A percentile compares a stretch with the other conserved stretches of the same genome.
phyloP scores from a whole-genome alignment of 2,888 invertebrate genomes.

The Parnassius smintheus region DNA sequence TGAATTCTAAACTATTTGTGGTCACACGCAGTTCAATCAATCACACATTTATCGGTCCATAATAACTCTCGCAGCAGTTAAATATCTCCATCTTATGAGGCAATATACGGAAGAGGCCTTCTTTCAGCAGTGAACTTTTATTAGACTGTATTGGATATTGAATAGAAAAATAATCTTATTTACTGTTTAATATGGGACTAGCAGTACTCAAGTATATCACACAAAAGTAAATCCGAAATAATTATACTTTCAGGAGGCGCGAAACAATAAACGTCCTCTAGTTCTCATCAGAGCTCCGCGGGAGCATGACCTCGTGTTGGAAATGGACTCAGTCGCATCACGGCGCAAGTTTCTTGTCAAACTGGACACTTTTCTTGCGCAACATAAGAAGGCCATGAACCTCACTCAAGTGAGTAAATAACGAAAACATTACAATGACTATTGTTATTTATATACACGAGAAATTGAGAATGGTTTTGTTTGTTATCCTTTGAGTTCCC shows the following conservation, averaged over 20 bases:
- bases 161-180: too few relatives aligned
- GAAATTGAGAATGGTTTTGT: not conserved
- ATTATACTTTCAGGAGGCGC: constrained; percentile 74
- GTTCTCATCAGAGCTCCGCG: constrained; percentile 90
- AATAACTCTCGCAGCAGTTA: too few relatives aligned
- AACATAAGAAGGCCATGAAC: constrained; percentile 91
- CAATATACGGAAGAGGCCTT: too few relatives aligned
- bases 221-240: not conserved
- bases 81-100: too few relatives aligned
- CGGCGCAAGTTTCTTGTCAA: constrained; percentile 93
- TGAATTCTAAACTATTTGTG: too few relatives aligned
- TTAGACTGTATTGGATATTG: too few relatives aligned
- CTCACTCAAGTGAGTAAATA: constrained; percentile 81
- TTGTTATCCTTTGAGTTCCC: not conserved
- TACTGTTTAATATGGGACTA: too few relatives aligned
- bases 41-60: too few relatives aligned
- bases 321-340: constrained; percentile 90
- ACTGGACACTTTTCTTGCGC: constrained; percentile 90
- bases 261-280: constrained; percentile 89
- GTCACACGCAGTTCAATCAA: too few relatives aligned
- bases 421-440: constrained; percentile 1
- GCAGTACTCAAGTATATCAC: too few relatives aligned
- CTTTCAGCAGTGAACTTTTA: too few relatives aligned
- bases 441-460: not conserved
- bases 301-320: constrained; percentile 96